A percentile compares a stretch with the other conserved stretches of the same genome.
Conservation (phyloP, 2,113 vertebrate genomes). For the Callipepla squamata region DNA sequence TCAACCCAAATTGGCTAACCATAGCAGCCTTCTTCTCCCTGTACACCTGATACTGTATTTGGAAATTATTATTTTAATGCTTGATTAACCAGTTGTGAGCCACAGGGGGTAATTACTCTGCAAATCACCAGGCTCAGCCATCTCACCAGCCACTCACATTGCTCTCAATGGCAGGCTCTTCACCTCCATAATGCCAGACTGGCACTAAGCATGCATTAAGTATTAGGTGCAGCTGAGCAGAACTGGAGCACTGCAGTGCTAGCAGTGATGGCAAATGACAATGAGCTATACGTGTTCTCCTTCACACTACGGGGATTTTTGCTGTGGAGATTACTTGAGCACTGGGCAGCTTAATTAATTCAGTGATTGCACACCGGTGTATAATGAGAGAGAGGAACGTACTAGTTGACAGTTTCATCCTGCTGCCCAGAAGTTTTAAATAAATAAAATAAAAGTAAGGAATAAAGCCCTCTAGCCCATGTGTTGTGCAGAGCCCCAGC, state of each 20-base stretch:
- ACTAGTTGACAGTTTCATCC: slow-evolving; percentile 25
- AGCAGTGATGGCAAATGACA: background rate
- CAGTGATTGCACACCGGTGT: slow-evolving; percentile 5
- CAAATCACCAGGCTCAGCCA: slow-evolving; percentile 51
- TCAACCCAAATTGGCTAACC: background rate
- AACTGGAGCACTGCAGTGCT: slow-evolving; percentile 16
- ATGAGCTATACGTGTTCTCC: background rate
- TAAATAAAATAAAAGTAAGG: slow-evolving; percentile 19
- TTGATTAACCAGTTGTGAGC: slow-evolving; percentile 73
- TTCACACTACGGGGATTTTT: background rate
- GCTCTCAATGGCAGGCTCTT: slow-evolving; percentile 31
- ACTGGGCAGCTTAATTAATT: slow-evolving; percentile 67
- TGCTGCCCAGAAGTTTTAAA: slow-evolving; percentile 11
- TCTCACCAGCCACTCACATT: slow-evolving; percentile 26
- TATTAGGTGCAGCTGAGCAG: too few relatives aligned
- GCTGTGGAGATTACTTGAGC: background rate
- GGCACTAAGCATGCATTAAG: background rate
- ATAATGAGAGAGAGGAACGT: slow-evolving; percentile 26
- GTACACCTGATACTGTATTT: background rate
- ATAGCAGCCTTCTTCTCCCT: background rate
- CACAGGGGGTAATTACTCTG: slow-evolving; percentile 63
- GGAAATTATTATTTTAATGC: slow-evolving; percentile 63
- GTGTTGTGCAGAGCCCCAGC: background rate
- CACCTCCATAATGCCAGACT: slow-evolving; percentile 10
- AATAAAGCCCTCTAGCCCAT: background rate